Evolutionary conservation across 2,888 invertebrate genomes (phyloP), one percentile per base, ranked within the genome.

Genomic region (Hoplodrina blanda): DNA sequence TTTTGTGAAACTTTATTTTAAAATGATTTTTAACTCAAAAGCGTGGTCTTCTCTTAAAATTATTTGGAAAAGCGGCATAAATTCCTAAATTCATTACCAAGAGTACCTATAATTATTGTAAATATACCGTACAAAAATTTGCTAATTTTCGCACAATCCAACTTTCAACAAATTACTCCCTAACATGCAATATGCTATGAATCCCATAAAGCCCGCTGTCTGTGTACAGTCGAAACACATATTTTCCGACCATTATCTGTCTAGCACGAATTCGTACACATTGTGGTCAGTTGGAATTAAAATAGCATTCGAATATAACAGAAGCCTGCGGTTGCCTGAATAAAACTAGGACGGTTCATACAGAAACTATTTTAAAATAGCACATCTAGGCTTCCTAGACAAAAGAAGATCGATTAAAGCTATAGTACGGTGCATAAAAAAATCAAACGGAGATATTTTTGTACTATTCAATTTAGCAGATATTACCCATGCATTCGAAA

Each of bases 121-220:
- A 46, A 44, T 19, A 4, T 4, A 46, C 11, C 6, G 37, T 37
- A 37, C 2, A 5, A 6, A n/a, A 20, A 6, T 15, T 50, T 10
- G 19, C 30, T 11, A 60, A 55, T 46, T 60, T 64, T 33, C 30
- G 13, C 20, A 44, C n/a, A 25, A 25, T 19, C 19, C 50, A 50
- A 61, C 52, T 71, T 63, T 54, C 8, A 49, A 55, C 46, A 66
- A 72, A 72, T 15, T 19, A 20, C 6, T 33, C 10, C 4, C 3
- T 41, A 63, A 25, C 50, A 52, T 19, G 73, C 74, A 46, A 69
- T 7, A 13, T 17, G 5, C 17, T 46, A 5, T 15, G 46, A 37
- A 69, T 52, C 6, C 41, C 17, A 49, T 25, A 0, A 25, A 50
- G 19, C 46, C 5, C 17, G n/a, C 13, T 8, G 11, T 52, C 46